Base-by-base conservation (phyloP, 2,113 vertebrate genomes). In the Syrrhaptes paradoxus region DNA sequence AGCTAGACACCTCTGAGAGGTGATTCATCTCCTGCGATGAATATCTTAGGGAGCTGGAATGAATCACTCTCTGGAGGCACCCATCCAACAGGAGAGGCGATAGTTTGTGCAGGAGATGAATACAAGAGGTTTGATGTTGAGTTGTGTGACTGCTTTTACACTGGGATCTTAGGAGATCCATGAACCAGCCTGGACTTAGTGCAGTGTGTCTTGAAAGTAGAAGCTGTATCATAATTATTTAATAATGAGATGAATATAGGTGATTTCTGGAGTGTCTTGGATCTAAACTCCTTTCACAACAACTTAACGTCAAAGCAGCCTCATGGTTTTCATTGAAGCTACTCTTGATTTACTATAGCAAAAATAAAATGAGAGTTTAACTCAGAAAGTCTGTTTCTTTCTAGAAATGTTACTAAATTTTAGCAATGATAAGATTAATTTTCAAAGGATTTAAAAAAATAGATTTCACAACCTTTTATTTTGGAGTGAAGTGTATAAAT, bases 41-140 rank as follows among this genome's bases (percentile, higher is more conserved):
- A 32, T 59, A 2, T 74, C 46, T 51, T 6, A 67, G 52, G 52
- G 70, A 87, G 70, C 61, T 78, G 91, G 59, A 59, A 38, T 95
- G 93, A 96, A 55, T 95, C 87, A 85, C 55, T 45, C 70, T 90
- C 85, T 71, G 59, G 85, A 82, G 93, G 46, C 63, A 81, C 61
- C 57, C 52, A 43, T 67, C 91, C 74, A 51, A 59, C 52, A 34
- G 78, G 70, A 91, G 62, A 76, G 57, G 52, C 32, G 52, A 25
- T 19, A 45, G 45, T 87, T 74, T 51, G 49, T 38, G 73, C 13
- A 49, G 77, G 80, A 84, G 90, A 90, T 90, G 71, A 91, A 78
- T 71, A 22, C 31, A 66, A 70, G 45, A 21, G 1, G 17, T 17
- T 68, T 62, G 74, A 29, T 91, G 36, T 1, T 25, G 83, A 74